These are phyloP conservation scores for Chloroceryle amazona DNA, from an alignment of 2,797 vertebrate genomes.

Conservation along the genomic window DNA sequence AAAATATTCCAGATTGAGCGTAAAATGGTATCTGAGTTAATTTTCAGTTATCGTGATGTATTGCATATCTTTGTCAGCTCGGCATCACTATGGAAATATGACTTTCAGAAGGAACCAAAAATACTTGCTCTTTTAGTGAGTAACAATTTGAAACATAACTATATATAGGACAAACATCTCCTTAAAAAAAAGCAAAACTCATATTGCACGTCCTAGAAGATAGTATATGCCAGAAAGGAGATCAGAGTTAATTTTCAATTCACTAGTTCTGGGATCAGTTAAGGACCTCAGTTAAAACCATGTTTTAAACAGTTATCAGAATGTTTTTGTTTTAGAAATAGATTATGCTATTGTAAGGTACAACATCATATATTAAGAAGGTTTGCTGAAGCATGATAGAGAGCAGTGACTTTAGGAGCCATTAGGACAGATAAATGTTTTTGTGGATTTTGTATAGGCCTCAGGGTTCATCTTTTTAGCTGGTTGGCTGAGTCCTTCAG, in stretches of 20 bases:
- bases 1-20: neutral
- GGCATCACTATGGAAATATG: conserved; percentile 69
- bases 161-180: conserved; percentile 33
- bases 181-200: neutral
- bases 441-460: neutral
- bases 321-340: neutral
- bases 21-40: conserved; percentile 30
- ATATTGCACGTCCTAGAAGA: neutral
- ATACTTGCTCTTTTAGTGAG: conserved; percentile 75
- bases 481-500: neutral
- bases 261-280: neutral
- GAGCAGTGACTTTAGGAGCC: neutral
- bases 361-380: neutral
- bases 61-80: conserved; percentile 46
- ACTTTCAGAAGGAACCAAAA: conserved; percentile 69
- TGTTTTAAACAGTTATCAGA: neutral
- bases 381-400: neutral
- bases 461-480: conserved; percentile 28
- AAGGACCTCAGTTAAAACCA: neutral
- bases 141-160: conserved; percentile 44
- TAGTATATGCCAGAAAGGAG: neutral
- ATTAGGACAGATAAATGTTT: neutral
- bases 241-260: neutral
- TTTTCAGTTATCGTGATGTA: neutral
- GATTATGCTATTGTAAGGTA: neutral